Evolutionary conservation across 1,140 invertebrate species (phyloP).

Genomic region (Heterodera carotae): DNA sequence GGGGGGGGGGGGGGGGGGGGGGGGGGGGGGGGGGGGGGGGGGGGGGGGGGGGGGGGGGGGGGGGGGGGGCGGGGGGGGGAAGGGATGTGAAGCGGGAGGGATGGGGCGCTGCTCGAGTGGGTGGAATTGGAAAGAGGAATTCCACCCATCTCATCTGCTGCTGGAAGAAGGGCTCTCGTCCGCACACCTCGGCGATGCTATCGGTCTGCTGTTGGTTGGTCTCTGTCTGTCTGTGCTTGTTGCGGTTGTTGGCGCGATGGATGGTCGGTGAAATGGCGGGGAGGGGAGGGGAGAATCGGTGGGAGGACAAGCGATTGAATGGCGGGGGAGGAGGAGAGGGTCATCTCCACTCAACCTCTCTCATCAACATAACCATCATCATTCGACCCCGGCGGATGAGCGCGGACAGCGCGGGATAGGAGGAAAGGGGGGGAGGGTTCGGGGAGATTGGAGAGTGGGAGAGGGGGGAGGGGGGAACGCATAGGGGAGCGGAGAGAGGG

Average conservation of each 20-base stretch:
- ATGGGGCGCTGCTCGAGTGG: background rate
- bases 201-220: background rate
- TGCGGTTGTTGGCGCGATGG: background rate
- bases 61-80: too few species aligned
- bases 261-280: background rate
- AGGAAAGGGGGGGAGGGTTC: too few species aligned
- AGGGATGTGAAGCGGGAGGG: too few species aligned
- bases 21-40: too few species aligned
- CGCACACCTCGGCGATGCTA: background rate
- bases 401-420: too few species aligned
- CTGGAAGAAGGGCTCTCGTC: background rate
- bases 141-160: background rate
- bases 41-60: too few species aligned
- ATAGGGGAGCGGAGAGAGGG: background rate
- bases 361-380: background rate
- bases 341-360: background rate
- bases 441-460: too few species aligned
- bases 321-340: background rate
- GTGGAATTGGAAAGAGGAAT: background rate
- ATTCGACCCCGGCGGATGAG: background rate
- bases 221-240: background rate
- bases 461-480: too few species aligned
- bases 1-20: too few species aligned
- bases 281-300: background rate
- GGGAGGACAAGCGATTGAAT: background rate